Base-by-base conservation (phyloP, 1,140 invertebrate species). In the Papilio aristodemus region DNA sequence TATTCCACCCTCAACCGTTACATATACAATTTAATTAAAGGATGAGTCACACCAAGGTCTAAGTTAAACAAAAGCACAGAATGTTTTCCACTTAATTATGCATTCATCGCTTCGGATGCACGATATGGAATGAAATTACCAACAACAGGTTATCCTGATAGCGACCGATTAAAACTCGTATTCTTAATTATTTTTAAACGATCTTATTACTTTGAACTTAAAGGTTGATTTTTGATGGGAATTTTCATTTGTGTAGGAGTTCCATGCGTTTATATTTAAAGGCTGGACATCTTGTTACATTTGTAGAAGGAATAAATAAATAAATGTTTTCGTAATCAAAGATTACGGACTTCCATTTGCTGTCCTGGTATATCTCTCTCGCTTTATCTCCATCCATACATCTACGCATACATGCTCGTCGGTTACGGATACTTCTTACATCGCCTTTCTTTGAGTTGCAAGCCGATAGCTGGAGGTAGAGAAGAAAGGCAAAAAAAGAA, bases 31-130 rank as follows among this genome's bases (percentile, higher is more conserved):
- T 54, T 10, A 54, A 54, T 54, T 54, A 25, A 50, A 22, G 19
- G 39, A 58, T 71, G 39, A 67, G 38, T 69, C 36, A 62, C 43
- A 43, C 41, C 38, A 32, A 46, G 69, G 2, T 66, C 63, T 75
- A 67, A 71, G 75, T 80, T 86, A 81, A 86, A 84, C 78, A 70
- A 81, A 85, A 86, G 81, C 77, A 86, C 79, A 84, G 83, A 87
- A 87, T 81, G 76, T 77, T 77, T 90, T 90, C 87, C 87, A 88
- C 84, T 85, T 88, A 89, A 90, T 90, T 90, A 90, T 90, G 84
- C 86, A 90, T 87, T 88, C 85, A 86, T 88, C 84, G 79, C 85
- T 79, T 90, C 83, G 67, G 79, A 84, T 84, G 78, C 79, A 86
- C 77, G 81, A 82, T 81, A 86, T 60, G 84, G 83, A 89, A 87